These are phyloP conservation scores for Malurus alboscapulatus DNA, from an alignment of 2,113 vertebrate genomes.

Conservation along the genomic window DNA sequence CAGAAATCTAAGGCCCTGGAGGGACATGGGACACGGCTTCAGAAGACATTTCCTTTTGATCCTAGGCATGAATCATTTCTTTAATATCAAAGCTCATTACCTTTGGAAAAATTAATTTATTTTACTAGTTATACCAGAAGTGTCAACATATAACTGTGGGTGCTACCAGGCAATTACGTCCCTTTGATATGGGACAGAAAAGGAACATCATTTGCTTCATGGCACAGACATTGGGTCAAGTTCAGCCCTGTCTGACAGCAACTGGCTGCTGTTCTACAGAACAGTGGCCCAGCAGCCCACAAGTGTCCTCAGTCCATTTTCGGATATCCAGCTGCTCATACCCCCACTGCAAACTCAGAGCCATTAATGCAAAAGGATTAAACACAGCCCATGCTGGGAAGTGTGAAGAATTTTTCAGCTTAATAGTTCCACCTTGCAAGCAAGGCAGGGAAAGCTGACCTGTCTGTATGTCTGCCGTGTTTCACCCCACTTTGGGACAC, in stretches of 20 bases:
- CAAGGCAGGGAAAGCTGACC: not conserved
- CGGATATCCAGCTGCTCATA: not conserved
- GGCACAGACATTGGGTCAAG: not conserved
- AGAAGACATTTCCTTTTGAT: constrained; percentile 1
- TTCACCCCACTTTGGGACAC: not conserved
- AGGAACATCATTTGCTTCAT: not conserved
- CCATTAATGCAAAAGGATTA: not conserved
- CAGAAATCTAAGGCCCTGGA: not conserved
- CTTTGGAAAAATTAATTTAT: constrained; percentile 25
- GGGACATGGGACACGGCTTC: not conserved
- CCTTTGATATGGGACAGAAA: not conserved
- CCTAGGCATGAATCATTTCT: not conserved
- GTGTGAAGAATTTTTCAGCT: not conserved
- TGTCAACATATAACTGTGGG: not conserved
- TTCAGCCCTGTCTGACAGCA: not conserved
- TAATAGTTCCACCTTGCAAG: not conserved
- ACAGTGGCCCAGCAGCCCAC: not conserved
- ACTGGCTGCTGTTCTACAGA: not conserved
- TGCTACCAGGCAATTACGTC: not conserved
- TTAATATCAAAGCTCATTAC: not conserved
- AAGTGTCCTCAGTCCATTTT: not conserved
- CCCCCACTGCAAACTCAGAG: not conserved
- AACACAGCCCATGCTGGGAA: not conserved
- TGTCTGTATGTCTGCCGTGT: not conserved
- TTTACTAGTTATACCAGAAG: not conserved